Conservation (phyloP, 2,113 vertebrate genomes). For the Cyanistes caeruleus region DNA sequence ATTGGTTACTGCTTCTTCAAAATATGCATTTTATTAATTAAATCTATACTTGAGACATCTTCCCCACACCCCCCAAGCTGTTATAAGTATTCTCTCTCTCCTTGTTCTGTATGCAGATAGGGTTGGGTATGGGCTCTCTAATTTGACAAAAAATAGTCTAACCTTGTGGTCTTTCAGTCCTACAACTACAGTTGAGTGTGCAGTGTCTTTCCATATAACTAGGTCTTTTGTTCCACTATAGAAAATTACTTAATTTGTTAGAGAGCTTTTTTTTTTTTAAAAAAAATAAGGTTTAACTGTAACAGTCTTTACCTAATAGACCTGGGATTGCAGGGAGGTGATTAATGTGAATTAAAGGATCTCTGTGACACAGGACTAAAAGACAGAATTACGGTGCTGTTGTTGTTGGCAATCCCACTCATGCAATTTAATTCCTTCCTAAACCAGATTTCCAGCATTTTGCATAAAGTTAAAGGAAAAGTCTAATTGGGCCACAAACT, state of each 20-base stretch:
- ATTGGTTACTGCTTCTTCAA: conserved; percentile 34
- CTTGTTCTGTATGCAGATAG: background rate
- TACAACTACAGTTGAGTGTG: conserved; percentile 5
- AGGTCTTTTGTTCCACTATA: conserved; percentile 35
- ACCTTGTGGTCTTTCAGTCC: conserved; percentile 23
- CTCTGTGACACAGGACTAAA: conserved; percentile 24
- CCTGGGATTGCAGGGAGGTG: conserved; percentile 22
- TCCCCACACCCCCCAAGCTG: background rate
- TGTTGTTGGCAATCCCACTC: background rate
- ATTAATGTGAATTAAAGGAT: conserved; percentile 55
- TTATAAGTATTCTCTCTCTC: background rate
- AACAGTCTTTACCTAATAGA: conserved; percentile 45
- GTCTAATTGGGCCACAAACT: background rate
- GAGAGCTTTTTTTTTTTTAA: background rate
- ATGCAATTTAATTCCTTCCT: background rate
- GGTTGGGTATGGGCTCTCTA: background rate
- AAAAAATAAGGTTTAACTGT: conserved; percentile 20
- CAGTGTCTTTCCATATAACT: background rate
- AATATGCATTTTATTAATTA: conserved; percentile 34
- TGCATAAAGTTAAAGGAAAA: background rate
- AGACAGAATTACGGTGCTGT: background rate
- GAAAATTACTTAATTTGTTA: conserved; percentile 52
- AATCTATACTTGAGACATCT: conserved; percentile 19
- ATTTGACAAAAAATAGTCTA: conserved; percentile 19
- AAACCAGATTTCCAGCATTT: background rate